Base-by-base conservation (phyloP, 1,140 invertebrate genomes). In the Latrodectus geometricus region DNA sequence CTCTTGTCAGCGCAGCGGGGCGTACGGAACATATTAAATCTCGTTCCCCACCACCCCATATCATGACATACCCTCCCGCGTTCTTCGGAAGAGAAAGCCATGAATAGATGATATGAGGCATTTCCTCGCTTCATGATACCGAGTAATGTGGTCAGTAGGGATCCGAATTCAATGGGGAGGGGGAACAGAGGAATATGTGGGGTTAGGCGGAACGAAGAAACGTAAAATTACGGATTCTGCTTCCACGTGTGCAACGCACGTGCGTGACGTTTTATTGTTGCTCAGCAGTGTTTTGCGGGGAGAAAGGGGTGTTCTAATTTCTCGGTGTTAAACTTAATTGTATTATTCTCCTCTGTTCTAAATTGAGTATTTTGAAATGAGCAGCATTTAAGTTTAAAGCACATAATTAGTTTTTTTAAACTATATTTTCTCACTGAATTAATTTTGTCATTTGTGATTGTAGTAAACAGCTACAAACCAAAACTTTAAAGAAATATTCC, bases 1-100 rank as follows among this genome's bases (percentile, higher is more conserved):
- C 68, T 70, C 68, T 70, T 70, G 68, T 70, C 68, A 70, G 20
- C 68, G n/a, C 68, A 70, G 68, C 20, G 68, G 68, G 68, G 68
- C 68, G 68, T 70, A 21, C 21, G 68, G 68, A 70, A 70, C 68
- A 70, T 70, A 70, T 70, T 70, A 70, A 70, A 70, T 20, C 61
- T 70, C 68, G 68, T 9, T 21, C 68, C 68, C 68, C 15, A 12
- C 17, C 11, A 20, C 20, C 21, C 11, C 17, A 12, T 20, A 23
- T 21, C 21, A 17, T 17, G n/a, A 11, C 17, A 21, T 21, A 17
- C 68, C 68, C 68, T 35, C 35, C 35, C 35, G 35, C 35, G 35
- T 35, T 35, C 35, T 35, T 35, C 35, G 35, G 35, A 35, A 35
- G 35, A 35, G 35, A 35, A 35, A 5, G 35, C 68, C 11, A 70